Base-by-base conservation (phyloP, 2,113 vertebrate genomes). In the Leptosomus discolor region DNA sequence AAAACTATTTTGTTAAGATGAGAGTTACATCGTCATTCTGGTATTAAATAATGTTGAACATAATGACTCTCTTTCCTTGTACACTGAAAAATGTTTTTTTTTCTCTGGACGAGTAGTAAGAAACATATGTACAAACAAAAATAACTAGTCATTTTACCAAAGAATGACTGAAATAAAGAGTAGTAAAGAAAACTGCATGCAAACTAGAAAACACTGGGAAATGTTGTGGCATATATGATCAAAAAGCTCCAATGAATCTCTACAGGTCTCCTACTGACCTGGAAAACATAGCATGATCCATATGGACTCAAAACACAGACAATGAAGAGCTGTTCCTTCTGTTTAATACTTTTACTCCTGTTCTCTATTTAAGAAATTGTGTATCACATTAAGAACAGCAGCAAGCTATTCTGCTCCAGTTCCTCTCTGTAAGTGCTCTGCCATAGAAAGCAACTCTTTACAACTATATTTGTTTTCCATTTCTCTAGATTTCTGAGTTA, bases 381-480 rank as follows among this genome's bases (percentile, higher is more conserved):
- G 3, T 34, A 74, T 29, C 29, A 84, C 29, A 53, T 29, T 48
- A 74, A 91, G 68, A 91, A 23, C 10, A 77, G 18, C 23, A 77
- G 46, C 57, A 71, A 85, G 14, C 0, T 94, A 20, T 93, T 70
- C 27, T 54, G 6, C 34, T 91, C 7, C 37, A 51, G 24, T 88
- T 88, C 45, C 18, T 94, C 24, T 77, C 70, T 77, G 46, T 20
- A 81, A 88, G 20, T 61, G 36, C 60, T 88, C 43, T 70, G 36
- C 90, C 63, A 94, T 5, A 80, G 27, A 93, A 95, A 84, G 26
- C 27, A 88, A 92, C 80, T 45, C 56, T 90, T 92, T 91, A 64
- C 4, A 85, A 11, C 8, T 41, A 12, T 39, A 85, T 60, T 77
- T 87, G 9, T 77, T 93, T 90, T 80, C 12, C 26, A 5, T 79